Percentiles rank a stretch among this genome's conserved stretches.
Evolutionary conservation across 2,888 invertebrate species (phyloP).

Genomic region (Drosophila cracens): DNA sequence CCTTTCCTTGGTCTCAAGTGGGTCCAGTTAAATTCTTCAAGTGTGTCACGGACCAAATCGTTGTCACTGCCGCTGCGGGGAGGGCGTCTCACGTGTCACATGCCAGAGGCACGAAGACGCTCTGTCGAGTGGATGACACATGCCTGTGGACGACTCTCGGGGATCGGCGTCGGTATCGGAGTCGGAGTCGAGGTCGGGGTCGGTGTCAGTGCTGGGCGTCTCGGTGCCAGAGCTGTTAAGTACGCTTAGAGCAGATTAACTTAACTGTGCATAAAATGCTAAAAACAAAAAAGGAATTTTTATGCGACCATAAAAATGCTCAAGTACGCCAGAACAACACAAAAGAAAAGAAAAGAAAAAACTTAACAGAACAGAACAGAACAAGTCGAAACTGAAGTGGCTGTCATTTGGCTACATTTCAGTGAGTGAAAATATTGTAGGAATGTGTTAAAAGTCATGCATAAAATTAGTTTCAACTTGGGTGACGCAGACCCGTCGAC

Average conservation of each 20-base stretch:
- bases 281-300: conserved; percentile 66
- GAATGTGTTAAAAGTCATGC: conserved; percentile 80
- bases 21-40: conserved; percentile 43
- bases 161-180: conserved; percentile 8
- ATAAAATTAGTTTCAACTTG: conserved; percentile 80
- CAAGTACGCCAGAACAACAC: conserved; percentile 53
- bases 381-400: conserved; percentile 58
- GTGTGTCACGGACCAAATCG: conserved; percentile 65
- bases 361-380: conserved; percentile 2
- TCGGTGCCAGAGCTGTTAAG: conserved; percentile 61
- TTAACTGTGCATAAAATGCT: conserved; percentile 78
- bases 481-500: conserved; percentile 58
- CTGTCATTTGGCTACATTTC: conserved; percentile 70
- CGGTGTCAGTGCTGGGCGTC: conserved; percentile 19
- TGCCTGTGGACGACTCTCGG: conserved; percentile 55
- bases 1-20: conserved; percentile 53
- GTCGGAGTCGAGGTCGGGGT: conserved; percentile 14
- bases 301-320: conserved; percentile 69
- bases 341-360: background rate
- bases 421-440: conserved; percentile 72
- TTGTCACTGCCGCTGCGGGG: conserved; percentile 19
- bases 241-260: conserved; percentile 77
- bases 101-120: conserved; percentile 35
- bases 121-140: conserved; percentile 71
- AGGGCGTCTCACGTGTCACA: conserved; percentile 69